Conservation (phyloP, 2,113 vertebrate genomes). For the Pangasianodon gigas region DNA sequence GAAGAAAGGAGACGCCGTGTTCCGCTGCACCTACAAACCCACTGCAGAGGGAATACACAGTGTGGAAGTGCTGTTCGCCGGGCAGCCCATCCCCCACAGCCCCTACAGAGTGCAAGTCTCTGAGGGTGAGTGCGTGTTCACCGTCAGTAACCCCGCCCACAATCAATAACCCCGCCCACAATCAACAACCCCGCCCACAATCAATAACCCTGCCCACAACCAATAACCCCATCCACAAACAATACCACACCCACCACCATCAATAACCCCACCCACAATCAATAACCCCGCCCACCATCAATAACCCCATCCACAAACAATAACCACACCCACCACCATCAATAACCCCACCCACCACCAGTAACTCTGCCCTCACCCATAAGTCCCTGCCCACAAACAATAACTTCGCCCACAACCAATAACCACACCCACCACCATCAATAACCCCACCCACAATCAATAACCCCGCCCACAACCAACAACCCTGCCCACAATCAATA, state of each 20-base stretch:
- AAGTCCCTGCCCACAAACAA: background rate
- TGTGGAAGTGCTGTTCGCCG: slow-evolving; percentile 84
- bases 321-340: background rate
- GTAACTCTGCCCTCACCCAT: background rate
- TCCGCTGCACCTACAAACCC: slow-evolving; percentile 93
- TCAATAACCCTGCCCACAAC: background rate
- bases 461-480: background rate
- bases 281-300: slow-evolving; percentile 37
- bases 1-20: slow-evolving; percentile 90
- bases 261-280: background rate
- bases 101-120: slow-evolving; percentile 87
- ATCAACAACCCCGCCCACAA: background rate
- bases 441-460: background rate
- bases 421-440: background rate
- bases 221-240: background rate
- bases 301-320: slow-evolving; percentile 22
- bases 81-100: slow-evolving; percentile 86
- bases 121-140: slow-evolving; percentile 78
- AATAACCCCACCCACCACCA: background rate
- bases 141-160: background rate
- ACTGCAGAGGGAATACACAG: slow-evolving; percentile 85
- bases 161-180: background rate
- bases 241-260: background rate
- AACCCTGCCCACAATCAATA: background rate
- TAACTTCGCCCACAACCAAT: background rate